Conservation (phyloP, 2,797 vertebrate species). For the Poeciliopsis paucimaculata region DNA sequence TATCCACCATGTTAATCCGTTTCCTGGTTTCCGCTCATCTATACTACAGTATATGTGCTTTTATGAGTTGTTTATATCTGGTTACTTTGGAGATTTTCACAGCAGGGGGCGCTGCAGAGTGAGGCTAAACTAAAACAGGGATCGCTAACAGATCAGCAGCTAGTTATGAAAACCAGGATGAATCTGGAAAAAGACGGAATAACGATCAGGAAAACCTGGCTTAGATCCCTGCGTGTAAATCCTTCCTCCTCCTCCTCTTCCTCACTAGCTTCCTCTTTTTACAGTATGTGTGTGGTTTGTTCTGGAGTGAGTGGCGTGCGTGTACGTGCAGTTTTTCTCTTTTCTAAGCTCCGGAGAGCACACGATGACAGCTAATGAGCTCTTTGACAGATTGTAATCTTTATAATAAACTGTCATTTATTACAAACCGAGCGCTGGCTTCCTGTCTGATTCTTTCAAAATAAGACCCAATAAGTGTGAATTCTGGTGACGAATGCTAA, state of each 20-base stretch:
- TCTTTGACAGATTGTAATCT: conserved; percentile 72
- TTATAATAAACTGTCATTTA: conserved; percentile 80
- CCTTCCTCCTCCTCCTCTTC: conserved; percentile 22
- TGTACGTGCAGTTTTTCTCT: conserved; percentile 66
- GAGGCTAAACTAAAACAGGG: not conserved
- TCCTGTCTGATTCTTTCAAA: conserved; percentile 29
- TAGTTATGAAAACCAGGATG: not conserved
- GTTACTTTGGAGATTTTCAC: not conserved
- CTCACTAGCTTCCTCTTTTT: conserved; percentile 71
- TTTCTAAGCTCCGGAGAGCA: conserved; percentile 65
- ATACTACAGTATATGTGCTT: conserved; percentile 2
- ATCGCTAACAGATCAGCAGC: not conserved
- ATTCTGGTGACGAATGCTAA: not conserved
- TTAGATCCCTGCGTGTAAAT: conserved; percentile 55
- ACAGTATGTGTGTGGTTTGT: conserved; percentile 69
- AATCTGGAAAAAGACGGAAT: conserved; percentile 1
- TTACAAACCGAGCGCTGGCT: conserved; percentile 46
- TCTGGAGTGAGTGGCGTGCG: conserved; percentile 73
- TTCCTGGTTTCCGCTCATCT: not conserved
- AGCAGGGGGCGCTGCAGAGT: conserved; percentile 25
- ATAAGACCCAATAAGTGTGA: not conserved
- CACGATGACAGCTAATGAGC: conserved; percentile 64
- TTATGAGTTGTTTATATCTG: not conserved
- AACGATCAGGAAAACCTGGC: conserved; percentile 24
- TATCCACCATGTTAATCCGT: not conserved